Base-by-base conservation (phyloP, 2,888 invertebrate genomes). In the Mesochorus sp. region DNA sequence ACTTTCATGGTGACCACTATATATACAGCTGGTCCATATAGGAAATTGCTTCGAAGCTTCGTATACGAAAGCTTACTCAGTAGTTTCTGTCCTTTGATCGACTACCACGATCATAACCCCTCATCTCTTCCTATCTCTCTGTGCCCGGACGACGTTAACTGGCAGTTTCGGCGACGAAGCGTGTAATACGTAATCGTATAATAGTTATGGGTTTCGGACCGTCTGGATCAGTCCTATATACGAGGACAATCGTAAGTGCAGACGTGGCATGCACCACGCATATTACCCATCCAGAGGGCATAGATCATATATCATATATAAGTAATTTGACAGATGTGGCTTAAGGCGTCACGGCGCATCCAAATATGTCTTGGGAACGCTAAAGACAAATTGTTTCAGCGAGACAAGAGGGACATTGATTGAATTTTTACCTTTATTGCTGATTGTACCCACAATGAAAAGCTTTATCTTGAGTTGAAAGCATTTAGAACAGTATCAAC, bases 101-200 rank as follows among this genome's bases (percentile, higher is more conserved):
- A 76, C 66, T 53, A 55, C 62, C 70, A 39, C 59, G 19, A 76
- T 59, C 59, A 64, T 73, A 44, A n/a, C 37, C 28, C 39, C 64
- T 24, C 34, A 57, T 12, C 28, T 8, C 53, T 42, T 28, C n/a
- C 49, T 49, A 49, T 19, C 47, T n/a, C 6, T 24, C 14, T 51
- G 31, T 67, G 24, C 17, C n/a, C 26, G 47, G 31, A n/a, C 26
- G 53, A 31, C 59, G 59, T 71, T 66, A 74, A 71, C 66, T 47
- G 61, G 53, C 24, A 66, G 75, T 75, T 79, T 71, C 59, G 70
- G 74, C 71, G 61, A 71, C 78, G 78, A 61, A 42, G 78, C 78
- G 75, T 75, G 67, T 79, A 79, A 79, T 79, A 75, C 64, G 64
- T 68, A 74, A 79, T 79, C 70, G 61, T 61, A 59, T 51, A 66